phyloP scores from a whole-genome alignment of 1,140 invertebrate species.

The Spodoptera frugiperda region DNA sequence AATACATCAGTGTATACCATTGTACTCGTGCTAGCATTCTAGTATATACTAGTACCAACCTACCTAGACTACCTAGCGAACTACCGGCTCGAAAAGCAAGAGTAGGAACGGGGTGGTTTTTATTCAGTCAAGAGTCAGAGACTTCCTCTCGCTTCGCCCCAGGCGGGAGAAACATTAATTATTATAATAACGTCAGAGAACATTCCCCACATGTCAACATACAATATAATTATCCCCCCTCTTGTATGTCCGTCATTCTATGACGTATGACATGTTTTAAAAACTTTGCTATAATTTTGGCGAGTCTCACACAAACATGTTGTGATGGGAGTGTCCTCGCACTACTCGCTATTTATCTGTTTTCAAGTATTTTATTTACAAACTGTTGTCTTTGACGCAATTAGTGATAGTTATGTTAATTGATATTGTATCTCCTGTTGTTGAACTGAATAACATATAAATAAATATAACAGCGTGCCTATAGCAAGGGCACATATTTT shows the following conservation, averaged over 20 bases:
- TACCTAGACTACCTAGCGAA: too few species aligned
- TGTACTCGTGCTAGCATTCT: too few species aligned
- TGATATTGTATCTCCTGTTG: background rate
- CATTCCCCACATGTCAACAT: background rate
- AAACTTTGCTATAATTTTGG: conserved; percentile 34
- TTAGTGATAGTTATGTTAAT: conserved; percentile 11
- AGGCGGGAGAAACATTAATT: too few species aligned
- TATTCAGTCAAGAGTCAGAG: too few species aligned
- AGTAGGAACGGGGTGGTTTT: too few species aligned
- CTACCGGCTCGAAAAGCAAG: too few species aligned
- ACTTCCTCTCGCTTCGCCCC: too few species aligned
- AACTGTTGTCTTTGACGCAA: background rate
- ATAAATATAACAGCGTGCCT: too few species aligned
- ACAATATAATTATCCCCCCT: too few species aligned
- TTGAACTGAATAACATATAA: background rate
- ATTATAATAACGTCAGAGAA: background rate
- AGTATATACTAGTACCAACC: too few species aligned
- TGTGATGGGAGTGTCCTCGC: background rate
- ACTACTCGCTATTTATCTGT: background rate
- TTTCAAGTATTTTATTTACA: conserved; percentile 23
- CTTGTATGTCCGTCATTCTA: background rate
- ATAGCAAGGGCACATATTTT: too few species aligned
- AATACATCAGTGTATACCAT: background rate
- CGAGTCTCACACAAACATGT: conserved; percentile 35
- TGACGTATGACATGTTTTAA: conserved; percentile 18